Base-by-base conservation (phyloP, 2,888 invertebrate species). In the Cheilosia scutellata region DNA sequence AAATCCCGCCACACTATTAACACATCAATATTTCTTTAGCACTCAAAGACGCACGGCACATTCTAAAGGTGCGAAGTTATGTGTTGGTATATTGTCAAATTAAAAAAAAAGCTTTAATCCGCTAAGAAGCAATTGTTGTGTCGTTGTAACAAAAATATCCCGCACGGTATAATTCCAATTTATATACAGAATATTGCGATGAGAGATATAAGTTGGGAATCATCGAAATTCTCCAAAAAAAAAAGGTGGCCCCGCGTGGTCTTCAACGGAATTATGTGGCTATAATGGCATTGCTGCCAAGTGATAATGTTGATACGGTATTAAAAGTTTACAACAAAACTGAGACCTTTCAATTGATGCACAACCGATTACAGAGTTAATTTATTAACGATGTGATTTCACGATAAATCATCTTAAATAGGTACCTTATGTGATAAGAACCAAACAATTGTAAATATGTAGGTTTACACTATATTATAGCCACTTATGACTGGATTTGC, bases 41-140 rank as follows among this genome's bases (percentile, higher is more conserved):
- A 58, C 29, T 65, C 51, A 27, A 49, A 66, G 49, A 58, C 49
- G 37, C 44, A 37, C 11, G 9, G 4, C 13, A 49, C 63, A n/a
- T 33, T 40, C 11, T 5, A 11, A 37, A 66, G 37, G 66, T 58
- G 58, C 49, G 47, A 66, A 40, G 13, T 58, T 66, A 25, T 58
- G 11, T 49, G 29, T 40, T 40, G 40, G 25, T 29, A 42, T 58
- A 42, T 58, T 57, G 40, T 65, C 33, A 49, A 37, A 57, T 33
- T 20, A 57, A 44, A 75, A 66, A 57, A 62, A 62, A 16, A 51
- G n/a, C 31, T 62, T 71, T 86, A 80, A 86, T 80, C 79, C 68
- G 72, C 51, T 80, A 80, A 80, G 79, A 76, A 55, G 74, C 71
- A 86, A 86, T 80, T 86, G 86, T 86, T 86, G 65, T 79, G 76